Conservation (phyloP, 2,888 invertebrate species). For the Macaria notata region DNA sequence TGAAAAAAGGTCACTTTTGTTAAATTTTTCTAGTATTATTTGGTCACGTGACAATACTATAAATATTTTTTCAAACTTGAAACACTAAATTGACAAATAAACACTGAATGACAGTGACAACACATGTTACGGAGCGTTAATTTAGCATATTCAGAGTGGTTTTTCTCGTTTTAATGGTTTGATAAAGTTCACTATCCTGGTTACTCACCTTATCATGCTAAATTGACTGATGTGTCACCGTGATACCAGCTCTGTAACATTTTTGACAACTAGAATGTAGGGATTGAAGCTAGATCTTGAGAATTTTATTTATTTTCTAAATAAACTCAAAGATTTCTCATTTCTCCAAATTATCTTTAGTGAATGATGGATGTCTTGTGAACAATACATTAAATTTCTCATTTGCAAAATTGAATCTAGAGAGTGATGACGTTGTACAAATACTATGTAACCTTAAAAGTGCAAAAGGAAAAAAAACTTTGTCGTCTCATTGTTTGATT, state of each 20-base stretch:
- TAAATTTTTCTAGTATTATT: too few species aligned
- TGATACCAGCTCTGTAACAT: background rate
- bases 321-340: constrained; percentile 5
- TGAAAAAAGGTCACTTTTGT: too few species aligned
- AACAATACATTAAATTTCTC: constrained; percentile 13
- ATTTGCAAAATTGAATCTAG: constrained; percentile 37
- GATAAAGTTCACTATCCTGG: too few species aligned
- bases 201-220: too few species aligned
- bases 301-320: constrained; percentile 15
- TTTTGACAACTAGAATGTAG: constrained; percentile 12
- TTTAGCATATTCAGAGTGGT: too few species aligned
- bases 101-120: too few species aligned
- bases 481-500: constrained; percentile 71
- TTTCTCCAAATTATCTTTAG: constrained; percentile 1
- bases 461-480: constrained; percentile 71
- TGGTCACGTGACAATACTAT: too few species aligned
- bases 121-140: too few species aligned
- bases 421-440: constrained; percentile 73
- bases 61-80: too few species aligned
- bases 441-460: constrained; percentile 77
- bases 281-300: constrained; percentile 19
- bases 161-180: too few species aligned
- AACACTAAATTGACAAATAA: too few species aligned
- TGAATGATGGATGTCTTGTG: constrained; percentile 15
- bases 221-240: too few species aligned